A percentile compares a stretch with the other conserved stretches of the same genome.
Evolutionary conservation across 2,797 vertebrate species (phyloP).

Genomic region (Enteromius mattozi): DNA sequence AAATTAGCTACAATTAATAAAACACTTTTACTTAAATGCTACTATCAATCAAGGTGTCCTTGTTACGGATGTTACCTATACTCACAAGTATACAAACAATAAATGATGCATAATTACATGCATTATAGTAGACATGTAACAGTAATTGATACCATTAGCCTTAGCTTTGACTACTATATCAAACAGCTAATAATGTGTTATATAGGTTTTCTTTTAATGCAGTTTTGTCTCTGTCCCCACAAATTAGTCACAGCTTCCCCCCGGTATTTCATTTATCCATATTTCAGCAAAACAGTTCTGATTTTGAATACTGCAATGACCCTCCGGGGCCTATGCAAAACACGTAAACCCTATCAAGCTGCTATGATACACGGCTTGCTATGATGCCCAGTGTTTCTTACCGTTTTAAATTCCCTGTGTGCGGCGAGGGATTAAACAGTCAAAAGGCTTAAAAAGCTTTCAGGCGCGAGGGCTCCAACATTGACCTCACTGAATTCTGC

Average conservation of each 20-base stretch:
- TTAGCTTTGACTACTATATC: not conserved
- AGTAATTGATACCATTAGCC: not conserved
- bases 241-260: not conserved
- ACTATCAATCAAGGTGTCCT: not conserved
- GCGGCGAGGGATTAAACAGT: not conserved
- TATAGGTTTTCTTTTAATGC: too few relatives aligned
- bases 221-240: not conserved
- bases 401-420: not conserved
- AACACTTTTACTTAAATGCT: not conserved
- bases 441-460: not conserved
- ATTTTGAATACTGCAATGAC: not conserved
- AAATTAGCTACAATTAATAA: not conserved
- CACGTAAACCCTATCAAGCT: not conserved
- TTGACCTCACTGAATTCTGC: slow-evolving; percentile 33
- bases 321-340: not conserved
- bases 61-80: not conserved
- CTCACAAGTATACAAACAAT: not conserved
- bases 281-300: not conserved
- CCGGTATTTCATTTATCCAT: not conserved
- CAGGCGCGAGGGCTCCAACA: not conserved
- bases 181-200: not conserved
- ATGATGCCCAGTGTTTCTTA: not conserved
- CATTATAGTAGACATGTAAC: not conserved
- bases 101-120: not conserved
- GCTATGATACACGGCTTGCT: not conserved